phyloP scores from a whole-genome alignment of 1,140 invertebrate genomes.

The Ooceraea biroi region DNA sequence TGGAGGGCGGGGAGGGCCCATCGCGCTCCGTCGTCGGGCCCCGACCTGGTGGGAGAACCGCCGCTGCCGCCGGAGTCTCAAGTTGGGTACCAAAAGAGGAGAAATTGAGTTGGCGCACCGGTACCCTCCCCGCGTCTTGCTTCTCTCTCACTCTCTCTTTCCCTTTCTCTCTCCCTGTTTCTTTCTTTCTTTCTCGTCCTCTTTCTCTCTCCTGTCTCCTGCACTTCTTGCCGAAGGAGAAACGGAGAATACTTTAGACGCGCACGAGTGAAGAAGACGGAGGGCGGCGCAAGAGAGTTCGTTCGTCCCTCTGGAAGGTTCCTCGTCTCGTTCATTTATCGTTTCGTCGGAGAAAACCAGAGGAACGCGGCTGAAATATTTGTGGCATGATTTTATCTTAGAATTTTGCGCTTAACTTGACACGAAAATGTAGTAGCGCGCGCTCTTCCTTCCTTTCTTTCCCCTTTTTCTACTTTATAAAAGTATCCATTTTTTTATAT shows the following conservation, averaged over 20 bases:
- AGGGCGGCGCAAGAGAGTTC: conserved; percentile 48
- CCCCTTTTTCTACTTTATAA: too few relatives aligned
- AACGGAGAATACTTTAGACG: conserved; percentile 50
- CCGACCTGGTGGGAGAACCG: conserved; percentile 64
- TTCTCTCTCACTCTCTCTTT: not conserved
- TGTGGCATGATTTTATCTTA: not conserved
- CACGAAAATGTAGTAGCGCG: not conserved
- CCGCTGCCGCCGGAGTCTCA: conserved; percentile 73
- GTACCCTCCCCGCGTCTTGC: conserved; percentile 50
- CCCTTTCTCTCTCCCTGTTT: not conserved
- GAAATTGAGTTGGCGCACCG: conserved; percentile 85
- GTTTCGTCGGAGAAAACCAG: conserved; percentile 52
- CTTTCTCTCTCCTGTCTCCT: conserved; percentile 5
- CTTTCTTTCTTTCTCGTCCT: not conserved
- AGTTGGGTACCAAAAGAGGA: conserved; percentile 86
- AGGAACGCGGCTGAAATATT: conserved; percentile 44
- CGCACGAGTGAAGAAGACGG: conserved; percentile 35
- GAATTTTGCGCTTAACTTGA: conserved; percentile 1
- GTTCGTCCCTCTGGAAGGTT: conserved; percentile 66
- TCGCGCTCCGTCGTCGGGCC: conserved; percentile 65
- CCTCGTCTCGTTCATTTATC: conserved; percentile 55
- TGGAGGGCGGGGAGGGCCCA: conserved; percentile 54
- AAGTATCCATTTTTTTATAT: not conserved
- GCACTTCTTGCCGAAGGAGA: conserved; percentile 46
- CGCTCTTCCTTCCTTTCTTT: not conserved